These are phyloP conservation scores for Nephrotoma appendiculata DNA, from an alignment of 2,888 invertebrate species.

Conservation along the genomic window DNA sequence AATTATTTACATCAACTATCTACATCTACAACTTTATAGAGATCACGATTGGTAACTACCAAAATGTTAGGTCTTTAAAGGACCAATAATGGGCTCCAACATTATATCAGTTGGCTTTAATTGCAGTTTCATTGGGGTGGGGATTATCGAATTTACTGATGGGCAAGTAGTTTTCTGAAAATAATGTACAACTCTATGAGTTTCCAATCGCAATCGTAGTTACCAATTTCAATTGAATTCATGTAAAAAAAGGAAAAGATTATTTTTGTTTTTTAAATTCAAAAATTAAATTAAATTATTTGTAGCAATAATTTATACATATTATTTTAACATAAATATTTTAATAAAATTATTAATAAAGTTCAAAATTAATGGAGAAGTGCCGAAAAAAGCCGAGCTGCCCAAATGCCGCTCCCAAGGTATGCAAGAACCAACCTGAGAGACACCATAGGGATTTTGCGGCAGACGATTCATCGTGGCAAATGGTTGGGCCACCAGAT, in stretches of 20 bases:
- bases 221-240: not conserved
- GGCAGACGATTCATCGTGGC: not conserved
- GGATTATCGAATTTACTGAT: too few species aligned
- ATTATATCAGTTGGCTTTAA: too few species aligned
- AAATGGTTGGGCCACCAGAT: not conserved
- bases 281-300: not conserved
- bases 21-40: too few species aligned
- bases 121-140: too few species aligned
- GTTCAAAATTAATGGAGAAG: not conserved
- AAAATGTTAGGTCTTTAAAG: too few species aligned
- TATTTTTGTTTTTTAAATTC: not conserved
- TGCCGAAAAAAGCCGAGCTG: not conserved
- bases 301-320: not conserved
- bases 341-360: not conserved
- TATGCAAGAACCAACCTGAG: not conserved
- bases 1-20: too few species aligned
- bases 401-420: not conserved
- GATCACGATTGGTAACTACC: too few species aligned
- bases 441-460: not conserved
- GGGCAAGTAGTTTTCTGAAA: too few species aligned
- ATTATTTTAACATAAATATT: not conserved
- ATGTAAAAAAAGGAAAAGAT: not conserved
- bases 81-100: too few species aligned
- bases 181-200: too few species aligned
- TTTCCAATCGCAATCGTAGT: not conserved